phyloP scores from a whole-genome alignment of 1,140 invertebrate genomes.

The Drosophila sulfurigaster region DNA sequence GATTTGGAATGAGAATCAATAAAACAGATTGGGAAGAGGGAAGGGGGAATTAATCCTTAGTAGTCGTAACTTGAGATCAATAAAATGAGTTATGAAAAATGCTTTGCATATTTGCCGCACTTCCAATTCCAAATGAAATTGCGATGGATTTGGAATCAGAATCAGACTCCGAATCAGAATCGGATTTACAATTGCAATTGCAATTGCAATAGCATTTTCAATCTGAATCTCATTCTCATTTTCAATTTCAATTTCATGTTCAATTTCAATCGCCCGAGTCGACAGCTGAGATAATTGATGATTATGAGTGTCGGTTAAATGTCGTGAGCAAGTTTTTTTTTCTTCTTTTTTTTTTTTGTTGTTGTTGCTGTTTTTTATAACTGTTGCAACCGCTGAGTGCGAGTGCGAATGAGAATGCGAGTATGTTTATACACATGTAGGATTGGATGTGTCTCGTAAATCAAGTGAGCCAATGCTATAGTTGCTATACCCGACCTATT shows the following conservation, averaged over 20 bases:
- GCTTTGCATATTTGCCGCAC: conserved; percentile 66
- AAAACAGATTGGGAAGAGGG: not conserved
- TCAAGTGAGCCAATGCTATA: conserved; percentile 37
- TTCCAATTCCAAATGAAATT: conserved; percentile 37
- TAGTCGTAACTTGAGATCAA: not conserved
- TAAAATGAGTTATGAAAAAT: conserved; percentile 52
- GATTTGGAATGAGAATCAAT: conserved; percentile 6
- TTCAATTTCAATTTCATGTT: conserved; percentile 37
- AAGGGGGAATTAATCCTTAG: not conserved
- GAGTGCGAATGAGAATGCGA: no score
- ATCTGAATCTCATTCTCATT: conserved; percentile 18
- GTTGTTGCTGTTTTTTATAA: no score
- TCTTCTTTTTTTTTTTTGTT: no score
- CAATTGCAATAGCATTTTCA: conserved; percentile 12
- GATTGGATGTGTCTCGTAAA: conserved; percentile 41
- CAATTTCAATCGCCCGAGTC: conserved; percentile 44
- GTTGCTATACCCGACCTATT: no score
- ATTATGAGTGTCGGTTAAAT: conserved; percentile 71
- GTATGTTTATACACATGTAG: not conserved
- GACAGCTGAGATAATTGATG: conserved; percentile 76
- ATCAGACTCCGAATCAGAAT: not conserved
- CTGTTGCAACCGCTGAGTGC: no score
- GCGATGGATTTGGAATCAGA: not conserved
- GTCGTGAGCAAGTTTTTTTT: conserved; percentile 55
- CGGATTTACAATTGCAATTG: conserved; percentile 8